A percentile compares a stretch with the other conserved stretches of the same genome.
Evolutionary conservation across 2,113 vertebrate genomes (phyloP).

Genomic region (Scatophagus argus): DNA sequence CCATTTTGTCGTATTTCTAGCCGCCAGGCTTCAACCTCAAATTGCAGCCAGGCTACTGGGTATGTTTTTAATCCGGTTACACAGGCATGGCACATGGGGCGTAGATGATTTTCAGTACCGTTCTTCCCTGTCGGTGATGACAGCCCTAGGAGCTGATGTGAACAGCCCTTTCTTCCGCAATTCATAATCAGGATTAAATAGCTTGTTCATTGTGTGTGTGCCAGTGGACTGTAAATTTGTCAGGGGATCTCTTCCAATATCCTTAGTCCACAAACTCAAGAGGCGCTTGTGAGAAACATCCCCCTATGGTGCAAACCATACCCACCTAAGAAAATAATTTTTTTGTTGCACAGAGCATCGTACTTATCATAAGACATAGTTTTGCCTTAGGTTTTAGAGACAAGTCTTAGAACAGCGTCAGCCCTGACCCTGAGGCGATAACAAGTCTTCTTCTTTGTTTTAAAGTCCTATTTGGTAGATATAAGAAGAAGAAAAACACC

Average conservation of each 20-base stretch:
- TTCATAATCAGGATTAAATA: not conserved
- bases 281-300: conserved; percentile 15
- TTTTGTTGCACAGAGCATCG: conserved; percentile 27
- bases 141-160: conserved; percentile 6
- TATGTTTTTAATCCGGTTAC: conserved; percentile 63
- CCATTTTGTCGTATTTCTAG: conserved; percentile 49
- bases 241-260: not conserved
- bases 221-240: not conserved
- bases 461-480: conserved; percentile 10
- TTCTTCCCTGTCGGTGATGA: conserved; percentile 10
- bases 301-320: conserved; percentile 28
- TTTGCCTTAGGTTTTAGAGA: conserved; percentile 6
- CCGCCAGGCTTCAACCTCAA: conserved; percentile 49
- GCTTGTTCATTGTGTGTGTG: not conserved
- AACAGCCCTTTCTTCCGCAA: not conserved
- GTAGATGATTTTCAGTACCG: conserved; percentile 22
- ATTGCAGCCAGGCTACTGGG: conserved; percentile 41
- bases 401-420: conserved; percentile 3
- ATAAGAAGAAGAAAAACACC: conserved; percentile 34
- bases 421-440: conserved; percentile 46
- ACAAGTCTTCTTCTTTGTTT: conserved; percentile 37
- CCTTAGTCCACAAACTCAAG: conserved; percentile 13
- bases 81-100: conserved; percentile 29
- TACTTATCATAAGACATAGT: conserved; percentile 11
- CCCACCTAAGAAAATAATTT: conserved; percentile 13